phyloP scores from a whole-genome alignment of 2,113 vertebrate genomes.

The Gila orcuttii region DNA sequence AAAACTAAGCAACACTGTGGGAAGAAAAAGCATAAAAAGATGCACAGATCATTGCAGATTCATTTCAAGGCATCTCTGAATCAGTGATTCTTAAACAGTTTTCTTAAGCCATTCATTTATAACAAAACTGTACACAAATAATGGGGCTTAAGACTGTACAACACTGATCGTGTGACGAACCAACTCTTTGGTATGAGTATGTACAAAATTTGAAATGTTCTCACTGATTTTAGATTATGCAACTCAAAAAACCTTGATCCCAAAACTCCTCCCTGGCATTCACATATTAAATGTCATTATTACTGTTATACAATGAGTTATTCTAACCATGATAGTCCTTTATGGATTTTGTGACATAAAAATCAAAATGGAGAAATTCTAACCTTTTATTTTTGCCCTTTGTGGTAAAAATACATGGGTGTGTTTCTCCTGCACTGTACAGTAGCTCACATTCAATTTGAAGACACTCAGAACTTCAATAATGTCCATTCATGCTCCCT shows the following conservation, averaged over 20 bases:
- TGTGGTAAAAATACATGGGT: background rate
- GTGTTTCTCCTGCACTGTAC: constrained; percentile 1
- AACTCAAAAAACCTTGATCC: background rate
- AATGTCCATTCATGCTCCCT: constrained; percentile 17
- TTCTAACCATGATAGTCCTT: background rate
- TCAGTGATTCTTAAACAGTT: constrained; percentile 42
- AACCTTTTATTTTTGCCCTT: background rate
- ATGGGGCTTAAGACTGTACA: constrained; percentile 47
- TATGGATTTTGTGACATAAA: background rate
- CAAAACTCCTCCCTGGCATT: constrained; percentile 15
- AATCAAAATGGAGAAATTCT: too few relatives aligned
- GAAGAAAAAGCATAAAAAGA: constrained; percentile 46
- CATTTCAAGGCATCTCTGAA: constrained; percentile 38
- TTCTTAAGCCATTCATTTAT: constrained; percentile 35
- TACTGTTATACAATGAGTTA: background rate
- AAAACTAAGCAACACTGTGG: constrained; percentile 6
- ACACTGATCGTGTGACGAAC: constrained; percentile 47
- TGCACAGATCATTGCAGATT: constrained; percentile 31
- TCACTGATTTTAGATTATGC: constrained; percentile 5
- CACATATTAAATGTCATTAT: background rate
- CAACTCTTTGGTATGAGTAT: constrained; percentile 66
- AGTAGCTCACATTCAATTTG: constrained; percentile 17
- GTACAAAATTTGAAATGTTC: constrained; percentile 43
- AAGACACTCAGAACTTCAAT: background rate
- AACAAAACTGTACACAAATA: constrained; percentile 34